A percentile compares a stretch with the other conserved stretches of the same genome.
Conservation (phyloP, 2,797 vertebrate species). For the Mionectes olivaceus region DNA sequence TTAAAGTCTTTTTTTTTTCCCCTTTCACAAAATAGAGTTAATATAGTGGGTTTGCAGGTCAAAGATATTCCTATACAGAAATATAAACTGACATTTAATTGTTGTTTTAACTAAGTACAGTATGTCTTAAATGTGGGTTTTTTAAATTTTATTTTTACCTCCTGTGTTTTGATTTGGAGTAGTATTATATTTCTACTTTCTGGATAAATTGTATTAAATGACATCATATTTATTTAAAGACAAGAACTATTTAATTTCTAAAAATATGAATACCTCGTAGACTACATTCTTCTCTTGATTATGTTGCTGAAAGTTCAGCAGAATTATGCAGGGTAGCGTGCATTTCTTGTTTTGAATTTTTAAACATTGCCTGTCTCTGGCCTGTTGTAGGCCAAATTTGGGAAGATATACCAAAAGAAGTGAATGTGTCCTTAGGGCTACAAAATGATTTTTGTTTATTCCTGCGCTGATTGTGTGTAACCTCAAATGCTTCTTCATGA, state of each 20-base stretch:
- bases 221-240: not conserved
- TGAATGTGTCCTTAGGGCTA: not conserved
- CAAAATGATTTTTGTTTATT: not conserved
- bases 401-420: not conserved
- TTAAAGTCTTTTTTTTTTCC: not conserved
- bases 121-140: not conserved
- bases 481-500: not conserved
- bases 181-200: not conserved
- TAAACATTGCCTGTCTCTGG: not conserved
- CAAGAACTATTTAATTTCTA: not conserved
- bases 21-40: not conserved
- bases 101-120: slow-evolving; percentile 3
- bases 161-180: not conserved
- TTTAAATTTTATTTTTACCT: slow-evolving; percentile 21
- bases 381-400: not conserved
- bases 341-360: not conserved
- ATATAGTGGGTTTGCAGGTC: not conserved
- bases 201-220: not conserved
- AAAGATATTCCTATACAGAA: not conserved
- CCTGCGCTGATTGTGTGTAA: not conserved
- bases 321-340: not conserved
- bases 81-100: not conserved
- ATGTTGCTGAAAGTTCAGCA: not conserved
- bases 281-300: not conserved
- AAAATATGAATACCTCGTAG: not conserved